These are phyloP conservation scores for Platycnemis pennipes DNA, from an alignment of 2,888 invertebrate species.

Conservation along the genomic window DNA sequence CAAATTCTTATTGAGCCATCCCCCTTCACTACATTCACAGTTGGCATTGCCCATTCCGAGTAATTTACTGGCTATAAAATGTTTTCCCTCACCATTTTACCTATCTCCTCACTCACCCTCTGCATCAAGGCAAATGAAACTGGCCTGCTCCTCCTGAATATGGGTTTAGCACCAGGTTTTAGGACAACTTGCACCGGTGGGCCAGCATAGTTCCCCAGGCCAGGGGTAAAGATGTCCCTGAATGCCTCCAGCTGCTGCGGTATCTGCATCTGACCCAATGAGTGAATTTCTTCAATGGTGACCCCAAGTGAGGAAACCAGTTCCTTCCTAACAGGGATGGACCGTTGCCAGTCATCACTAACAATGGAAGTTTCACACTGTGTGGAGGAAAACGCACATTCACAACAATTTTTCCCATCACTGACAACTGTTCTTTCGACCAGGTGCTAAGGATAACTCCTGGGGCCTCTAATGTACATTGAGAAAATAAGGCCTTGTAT, in stretches of 20 bases:
- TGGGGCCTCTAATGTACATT: not conserved
- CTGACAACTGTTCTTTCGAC: not conserved
- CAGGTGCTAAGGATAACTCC: not conserved
- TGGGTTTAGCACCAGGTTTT: no score
- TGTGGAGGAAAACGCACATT: not conserved
- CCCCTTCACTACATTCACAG: constrained; percentile 19
- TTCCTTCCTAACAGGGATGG: no score
- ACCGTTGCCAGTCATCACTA: not conserved
- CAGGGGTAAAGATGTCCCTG: no score
- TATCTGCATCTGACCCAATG: not conserved
- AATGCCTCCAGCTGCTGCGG: not conserved
- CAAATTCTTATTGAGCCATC: not conserved
- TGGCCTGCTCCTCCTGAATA: not conserved
- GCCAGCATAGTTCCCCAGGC: no score
- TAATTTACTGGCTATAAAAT: not conserved
- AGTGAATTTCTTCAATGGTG: not conserved
- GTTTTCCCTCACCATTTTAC: not conserved
- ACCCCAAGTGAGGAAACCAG: not conserved
- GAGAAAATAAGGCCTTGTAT: not conserved
- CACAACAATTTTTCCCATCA: not conserved
- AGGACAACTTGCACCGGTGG: no score
- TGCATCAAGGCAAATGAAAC: not conserved
- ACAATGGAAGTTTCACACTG: not conserved
- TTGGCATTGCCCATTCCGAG: constrained; percentile 19
- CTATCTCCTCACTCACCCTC: not conserved